Conservation (phyloP, 2,113 vertebrate species). For the Rhabdomys dilectus region DNA sequence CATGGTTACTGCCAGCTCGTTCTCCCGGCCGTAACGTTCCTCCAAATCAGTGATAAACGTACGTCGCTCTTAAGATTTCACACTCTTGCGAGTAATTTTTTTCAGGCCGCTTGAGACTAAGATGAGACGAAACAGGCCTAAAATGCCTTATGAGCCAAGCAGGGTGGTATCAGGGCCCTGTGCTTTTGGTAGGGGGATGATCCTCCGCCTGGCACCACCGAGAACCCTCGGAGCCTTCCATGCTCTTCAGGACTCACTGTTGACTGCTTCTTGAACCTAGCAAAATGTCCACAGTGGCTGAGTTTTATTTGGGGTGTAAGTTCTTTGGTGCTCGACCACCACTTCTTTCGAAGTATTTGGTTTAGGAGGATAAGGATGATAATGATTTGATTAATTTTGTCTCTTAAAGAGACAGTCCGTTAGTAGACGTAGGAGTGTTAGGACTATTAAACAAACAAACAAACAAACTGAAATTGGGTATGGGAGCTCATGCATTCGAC, state of each 20-base stretch:
- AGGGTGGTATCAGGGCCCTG: neutral
- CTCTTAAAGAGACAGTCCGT: neutral
- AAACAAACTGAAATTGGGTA: neutral
- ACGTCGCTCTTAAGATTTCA: neutral
- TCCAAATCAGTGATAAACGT: neutral
- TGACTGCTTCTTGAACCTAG: neutral
- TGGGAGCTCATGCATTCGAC: neutral
- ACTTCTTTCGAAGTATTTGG: conserved; percentile 22
- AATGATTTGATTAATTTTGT: conserved; percentile 38
- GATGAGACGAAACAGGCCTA: conserved; percentile 2
- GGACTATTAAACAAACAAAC: neutral
- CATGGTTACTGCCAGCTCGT: neutral
- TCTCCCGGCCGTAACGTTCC: neutral
- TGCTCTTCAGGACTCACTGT: neutral
- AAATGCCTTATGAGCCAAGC: neutral
- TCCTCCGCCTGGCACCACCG: neutral
- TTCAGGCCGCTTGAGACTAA: neutral
- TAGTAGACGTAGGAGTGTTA: neutral
- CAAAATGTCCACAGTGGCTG: neutral
- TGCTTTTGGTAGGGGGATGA: neutral
- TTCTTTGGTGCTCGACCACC: neutral
- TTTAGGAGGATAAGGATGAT: neutral
- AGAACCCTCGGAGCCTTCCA: neutral
- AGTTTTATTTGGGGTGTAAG: neutral
- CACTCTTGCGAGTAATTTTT: conserved; percentile 25